phyloP scores from a whole-genome alignment of 2,113 vertebrate species.

The Fregetta grallaria region DNA sequence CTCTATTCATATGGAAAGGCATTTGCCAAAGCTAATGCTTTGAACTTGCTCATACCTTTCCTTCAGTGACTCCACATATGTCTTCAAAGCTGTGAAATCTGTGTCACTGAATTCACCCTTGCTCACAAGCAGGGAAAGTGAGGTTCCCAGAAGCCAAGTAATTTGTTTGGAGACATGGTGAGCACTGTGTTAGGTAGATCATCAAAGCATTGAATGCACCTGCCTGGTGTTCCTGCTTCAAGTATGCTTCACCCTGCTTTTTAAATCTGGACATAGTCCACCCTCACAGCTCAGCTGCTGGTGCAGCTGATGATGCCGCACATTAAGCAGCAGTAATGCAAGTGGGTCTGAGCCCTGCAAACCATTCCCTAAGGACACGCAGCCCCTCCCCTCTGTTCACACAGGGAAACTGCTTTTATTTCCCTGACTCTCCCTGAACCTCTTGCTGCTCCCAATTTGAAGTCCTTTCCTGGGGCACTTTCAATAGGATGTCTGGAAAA shows the following conservation, averaged over 20 bases:
- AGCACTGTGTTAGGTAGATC: neutral
- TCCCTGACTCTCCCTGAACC: neutral
- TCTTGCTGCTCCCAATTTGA: neutral
- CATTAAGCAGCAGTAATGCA: neutral
- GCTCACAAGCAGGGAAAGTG: neutral
- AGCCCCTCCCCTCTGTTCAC: neutral
- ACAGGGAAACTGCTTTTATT: neutral
- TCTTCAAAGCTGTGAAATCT: neutral
- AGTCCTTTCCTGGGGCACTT: neutral
- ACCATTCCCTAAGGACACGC: neutral
- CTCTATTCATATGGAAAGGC: neutral
- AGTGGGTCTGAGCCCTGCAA: neutral
- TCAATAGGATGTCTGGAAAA: constrained; percentile 13
- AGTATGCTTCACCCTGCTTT: neutral
- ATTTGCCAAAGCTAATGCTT: neutral
- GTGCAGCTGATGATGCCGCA: neutral
- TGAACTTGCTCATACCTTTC: neutral
- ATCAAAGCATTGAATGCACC: neutral
- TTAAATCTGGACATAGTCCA: neutral
- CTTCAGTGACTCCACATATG: neutral
- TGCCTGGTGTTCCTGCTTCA: neutral
- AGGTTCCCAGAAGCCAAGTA: neutral
- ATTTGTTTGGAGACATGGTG: neutral
- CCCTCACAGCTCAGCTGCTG: neutral
- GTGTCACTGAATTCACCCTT: neutral